Evolutionary conservation across 2,888 invertebrate species (phyloP).

Genomic region (Aphodius sticticus): DNA sequence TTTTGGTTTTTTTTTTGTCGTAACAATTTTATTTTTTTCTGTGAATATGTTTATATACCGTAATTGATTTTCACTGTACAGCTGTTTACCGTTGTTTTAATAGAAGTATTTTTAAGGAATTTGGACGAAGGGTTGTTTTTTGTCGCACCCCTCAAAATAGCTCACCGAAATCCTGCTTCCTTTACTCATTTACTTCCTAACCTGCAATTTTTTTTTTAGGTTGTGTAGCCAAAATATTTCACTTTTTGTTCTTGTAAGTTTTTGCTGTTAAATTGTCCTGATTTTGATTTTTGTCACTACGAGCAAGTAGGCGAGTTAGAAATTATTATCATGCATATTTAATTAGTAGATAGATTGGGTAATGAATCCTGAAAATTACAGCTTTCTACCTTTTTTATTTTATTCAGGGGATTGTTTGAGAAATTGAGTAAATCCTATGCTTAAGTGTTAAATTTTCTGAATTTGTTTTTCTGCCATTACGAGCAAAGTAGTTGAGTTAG

Average conservation of each 20-base stretch:
- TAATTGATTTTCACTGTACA: constrained; percentile 16
- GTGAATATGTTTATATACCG: background rate
- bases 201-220: constrained; percentile 16
- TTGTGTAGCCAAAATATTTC: background rate
- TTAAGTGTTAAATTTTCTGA: too few relatives aligned
- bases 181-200: constrained; percentile 7
- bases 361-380: too few relatives aligned
- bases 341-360: too few relatives aligned
- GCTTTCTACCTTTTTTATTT: too few relatives aligned
- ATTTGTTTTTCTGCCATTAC: too few relatives aligned
- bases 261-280: constrained; percentile 9
- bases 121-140: background rate
- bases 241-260: background rate
- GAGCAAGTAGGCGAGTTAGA: too few relatives aligned
- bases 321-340: background rate
- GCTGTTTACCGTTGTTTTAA: constrained; percentile 8
- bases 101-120: constrained; percentile 9
- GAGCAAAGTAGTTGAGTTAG: too few relatives aligned
- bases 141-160: constrained; percentile 9
- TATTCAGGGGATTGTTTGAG: too few relatives aligned
- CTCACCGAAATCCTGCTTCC: constrained; percentile 27
- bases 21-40: constrained; percentile 4
- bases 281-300: too few relatives aligned
- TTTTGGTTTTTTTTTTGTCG: too few relatives aligned
- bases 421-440: too few relatives aligned